Base-by-base conservation (phyloP, 2,113 vertebrate species). In the Nipponia nippon region DNA sequence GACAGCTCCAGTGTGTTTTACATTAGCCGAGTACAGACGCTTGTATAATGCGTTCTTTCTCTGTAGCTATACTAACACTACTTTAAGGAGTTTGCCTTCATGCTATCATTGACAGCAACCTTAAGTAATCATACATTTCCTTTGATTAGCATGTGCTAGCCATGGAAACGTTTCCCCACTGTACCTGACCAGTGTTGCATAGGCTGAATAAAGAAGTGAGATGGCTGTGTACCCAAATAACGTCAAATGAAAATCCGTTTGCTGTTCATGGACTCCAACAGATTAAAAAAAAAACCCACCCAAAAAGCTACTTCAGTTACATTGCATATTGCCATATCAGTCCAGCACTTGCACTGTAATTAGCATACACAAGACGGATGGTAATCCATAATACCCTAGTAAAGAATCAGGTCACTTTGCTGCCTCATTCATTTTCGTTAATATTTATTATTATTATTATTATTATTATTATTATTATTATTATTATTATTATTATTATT, bases 31-130 rank as follows among this genome's bases (percentile, higher is more conserved):
- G 21, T 34, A 49, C 7, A n/a, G 79, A 50, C 1, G 8, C n/a
- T 76, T 91, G 73, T 73, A 15, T 93, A 94, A 96, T 2, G 14
- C 0, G 0, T 53, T 76, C 53, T 42, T 23, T 55, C 78, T 47
- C 77, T 62, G 76, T 49, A 88, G 89, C 84, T 77, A 34, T 49
- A 80, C 15, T 25, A 61, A 44, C 34, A 81, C 10, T 59, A 69
- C 49, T 87, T 84, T 15, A 71, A 87, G 75, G 81, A 96, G 70
- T 88, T 94, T 83, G 58, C 25, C 47, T 87, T 86, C 6, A 5
- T 23, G 38, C 36, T 70, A 3, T 26, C 44, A 7, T 9, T 38
- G 44, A 56, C 23, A 40, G 44, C 17, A 84, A 53, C 75, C 63
- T 50, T 29, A 66, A 75, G 21, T 5, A 80, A 71, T 20, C 66